These are phyloP conservation scores for Dasyprocta punctata DNA, from an alignment of 2,113 vertebrate species.

Conservation along the genomic window DNA sequence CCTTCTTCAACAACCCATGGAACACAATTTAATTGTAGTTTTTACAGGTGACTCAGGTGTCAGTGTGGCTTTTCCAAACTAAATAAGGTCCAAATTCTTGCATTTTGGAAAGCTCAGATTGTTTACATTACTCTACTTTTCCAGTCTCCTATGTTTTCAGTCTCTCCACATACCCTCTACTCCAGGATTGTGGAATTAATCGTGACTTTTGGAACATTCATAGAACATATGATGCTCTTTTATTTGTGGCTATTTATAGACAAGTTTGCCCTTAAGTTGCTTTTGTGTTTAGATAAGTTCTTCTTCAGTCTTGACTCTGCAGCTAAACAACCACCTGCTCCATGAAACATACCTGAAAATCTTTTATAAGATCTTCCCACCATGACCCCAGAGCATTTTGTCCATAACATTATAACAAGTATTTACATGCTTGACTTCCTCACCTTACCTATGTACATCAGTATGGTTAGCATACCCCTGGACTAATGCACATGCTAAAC, in stretches of 20 bases:
- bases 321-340: neutral
- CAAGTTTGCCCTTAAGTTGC: neutral
- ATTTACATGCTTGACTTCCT: neutral
- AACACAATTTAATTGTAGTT: neutral
- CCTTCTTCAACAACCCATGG: neutral
- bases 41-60: neutral
- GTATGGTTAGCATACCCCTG: neutral
- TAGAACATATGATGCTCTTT: neutral
- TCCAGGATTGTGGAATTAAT: neutral
- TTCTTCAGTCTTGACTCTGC: neutral
- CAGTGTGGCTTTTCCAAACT: neutral
- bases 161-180: neutral
- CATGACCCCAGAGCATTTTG: neutral
- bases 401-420: neutral
- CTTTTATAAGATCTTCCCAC: neutral
- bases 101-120: neutral
- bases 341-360: neutral
- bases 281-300: neutral
- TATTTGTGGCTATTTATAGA: neutral
- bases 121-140: too few relatives aligned
- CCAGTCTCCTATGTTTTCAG: neutral
- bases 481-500: neutral
- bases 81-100: neutral
- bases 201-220: neutral
- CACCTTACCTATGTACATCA: neutral